Conservation (phyloP, 2,113 vertebrate genomes). For the Podilymbus podiceps region DNA sequence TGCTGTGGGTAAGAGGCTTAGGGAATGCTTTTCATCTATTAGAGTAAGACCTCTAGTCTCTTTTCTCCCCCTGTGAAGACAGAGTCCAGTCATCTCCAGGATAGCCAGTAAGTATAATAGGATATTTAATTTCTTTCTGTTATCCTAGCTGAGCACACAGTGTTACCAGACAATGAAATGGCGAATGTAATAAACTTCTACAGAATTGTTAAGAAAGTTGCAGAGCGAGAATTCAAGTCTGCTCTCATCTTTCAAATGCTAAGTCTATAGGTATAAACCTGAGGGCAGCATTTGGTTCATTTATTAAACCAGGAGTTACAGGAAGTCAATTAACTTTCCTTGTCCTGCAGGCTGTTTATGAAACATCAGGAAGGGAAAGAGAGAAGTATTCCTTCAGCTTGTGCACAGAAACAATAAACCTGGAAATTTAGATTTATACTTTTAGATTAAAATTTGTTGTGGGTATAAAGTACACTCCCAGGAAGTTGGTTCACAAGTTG, state of each 20-base stretch:
- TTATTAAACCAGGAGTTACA: not conserved
- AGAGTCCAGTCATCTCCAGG: not conserved
- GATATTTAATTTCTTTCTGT: not conserved
- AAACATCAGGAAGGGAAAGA: not conserved
- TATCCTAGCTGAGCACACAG: not conserved
- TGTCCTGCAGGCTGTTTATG: not conserved
- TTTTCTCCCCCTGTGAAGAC: not conserved
- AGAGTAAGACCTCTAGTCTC: not conserved
- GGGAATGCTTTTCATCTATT: not conserved
- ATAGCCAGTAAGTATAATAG: slow-evolving; percentile 13
- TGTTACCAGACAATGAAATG: not conserved
- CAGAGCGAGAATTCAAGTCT: not conserved
- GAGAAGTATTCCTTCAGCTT: not conserved
- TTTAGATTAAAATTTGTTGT: not conserved
- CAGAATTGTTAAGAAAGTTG: not conserved
- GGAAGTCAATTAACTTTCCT: not conserved
- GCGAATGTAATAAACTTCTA: not conserved
- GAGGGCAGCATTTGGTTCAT: not conserved
- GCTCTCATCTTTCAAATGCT: not conserved
- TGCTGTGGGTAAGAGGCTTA: not conserved
- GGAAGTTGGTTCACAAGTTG: not conserved
- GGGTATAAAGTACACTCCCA: not conserved
- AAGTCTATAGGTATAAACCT: not conserved
- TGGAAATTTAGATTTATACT: not conserved
- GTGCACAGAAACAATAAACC: not conserved